A percentile compares a stretch with the other conserved stretches of the same genome.
phyloP scores from a whole-genome alignment of 2,113 vertebrate species.

The Paraplagusia blochii region DNA sequence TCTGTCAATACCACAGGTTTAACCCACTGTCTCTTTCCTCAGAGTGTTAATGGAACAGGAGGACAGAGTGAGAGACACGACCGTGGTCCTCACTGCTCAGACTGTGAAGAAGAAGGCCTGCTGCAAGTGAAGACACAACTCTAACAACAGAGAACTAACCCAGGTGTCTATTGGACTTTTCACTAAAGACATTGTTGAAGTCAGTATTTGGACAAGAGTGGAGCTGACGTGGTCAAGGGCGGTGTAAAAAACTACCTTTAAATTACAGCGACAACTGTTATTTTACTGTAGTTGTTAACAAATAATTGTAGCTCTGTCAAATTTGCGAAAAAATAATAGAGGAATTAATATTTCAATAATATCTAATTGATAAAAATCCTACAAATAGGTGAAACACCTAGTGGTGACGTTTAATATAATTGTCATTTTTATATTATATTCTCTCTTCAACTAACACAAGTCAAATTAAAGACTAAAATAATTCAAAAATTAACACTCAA shows the following conservation, averaged over 20 bases:
- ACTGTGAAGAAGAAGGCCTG: conserved; percentile 81
- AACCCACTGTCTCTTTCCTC: conserved; percentile 10
- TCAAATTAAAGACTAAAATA: not conserved
- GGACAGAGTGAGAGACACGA: conserved; percentile 82
- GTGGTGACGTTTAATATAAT: too few species aligned
- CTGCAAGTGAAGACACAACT: conserved; percentile 72
- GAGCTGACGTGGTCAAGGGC: too few species aligned
- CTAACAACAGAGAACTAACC: not conserved
- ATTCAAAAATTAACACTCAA: conserved; percentile 21
- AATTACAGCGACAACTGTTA: too few species aligned
- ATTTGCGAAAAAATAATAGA: not conserved
- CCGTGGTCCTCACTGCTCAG: conserved; percentile 70
- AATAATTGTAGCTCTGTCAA: conserved; percentile 14
- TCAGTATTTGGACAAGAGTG: not conserved
- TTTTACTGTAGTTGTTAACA: not conserved
- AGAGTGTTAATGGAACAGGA: conserved; percentile 88
- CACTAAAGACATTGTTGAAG: conserved; percentile 3
- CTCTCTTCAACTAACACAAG: not conserved
- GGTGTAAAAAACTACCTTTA: not conserved
- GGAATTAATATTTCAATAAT: not conserved
- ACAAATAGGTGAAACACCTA: too few species aligned
- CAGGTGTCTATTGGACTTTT: not conserved
- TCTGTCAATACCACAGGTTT: not conserved
- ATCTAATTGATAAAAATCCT: not conserved
- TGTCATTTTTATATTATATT: too few species aligned